Conservation (phyloP, 2,888 invertebrate genomes). For the Crematogaster levior region DNA sequence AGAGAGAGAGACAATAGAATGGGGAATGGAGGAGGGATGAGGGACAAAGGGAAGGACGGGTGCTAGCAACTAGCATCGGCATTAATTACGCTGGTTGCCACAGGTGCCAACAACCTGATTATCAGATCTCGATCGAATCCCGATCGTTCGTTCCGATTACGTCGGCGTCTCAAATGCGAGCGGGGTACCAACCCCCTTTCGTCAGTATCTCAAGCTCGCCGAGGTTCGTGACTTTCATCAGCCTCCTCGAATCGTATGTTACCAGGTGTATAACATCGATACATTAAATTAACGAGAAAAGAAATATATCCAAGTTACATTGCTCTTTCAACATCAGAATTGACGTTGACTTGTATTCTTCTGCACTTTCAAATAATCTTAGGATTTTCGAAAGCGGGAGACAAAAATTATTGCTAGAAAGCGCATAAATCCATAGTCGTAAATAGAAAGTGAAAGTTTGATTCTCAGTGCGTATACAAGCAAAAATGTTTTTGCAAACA, state of each 20-base stretch:
- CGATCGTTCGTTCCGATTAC: slow-evolving; percentile 79
- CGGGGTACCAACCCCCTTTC: slow-evolving; percentile 22
- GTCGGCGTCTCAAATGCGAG: slow-evolving; percentile 30
- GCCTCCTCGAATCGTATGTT: neutral
- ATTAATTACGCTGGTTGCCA: slow-evolving; percentile 83
- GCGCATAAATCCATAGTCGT: no score
- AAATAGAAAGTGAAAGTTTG: no score
- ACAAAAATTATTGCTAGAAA: neutral
- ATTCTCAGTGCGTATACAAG: no score
- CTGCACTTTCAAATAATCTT: neutral
- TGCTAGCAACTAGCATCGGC: slow-evolving; percentile 67
- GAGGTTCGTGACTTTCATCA: neutral
- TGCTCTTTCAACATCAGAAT: neutral
- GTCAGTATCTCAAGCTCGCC: neutral
- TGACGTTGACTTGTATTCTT: neutral
- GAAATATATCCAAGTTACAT: no score
- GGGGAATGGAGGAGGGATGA: slow-evolving; percentile 5
- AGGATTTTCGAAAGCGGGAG: no score
- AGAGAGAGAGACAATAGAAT: slow-evolving; percentile 9
- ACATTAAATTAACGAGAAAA: neutral
- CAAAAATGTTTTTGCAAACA: no score
- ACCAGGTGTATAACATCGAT: neutral
- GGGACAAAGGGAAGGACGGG: slow-evolving; percentile 6
- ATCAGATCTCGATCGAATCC: slow-evolving; percentile 82
- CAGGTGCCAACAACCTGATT: slow-evolving; percentile 85